Evolutionary conservation across 2,797 vertebrate species (phyloP), one percentile per base, ranked within the genome.

Genomic region (Lindbergichthys nudifrons): DNA sequence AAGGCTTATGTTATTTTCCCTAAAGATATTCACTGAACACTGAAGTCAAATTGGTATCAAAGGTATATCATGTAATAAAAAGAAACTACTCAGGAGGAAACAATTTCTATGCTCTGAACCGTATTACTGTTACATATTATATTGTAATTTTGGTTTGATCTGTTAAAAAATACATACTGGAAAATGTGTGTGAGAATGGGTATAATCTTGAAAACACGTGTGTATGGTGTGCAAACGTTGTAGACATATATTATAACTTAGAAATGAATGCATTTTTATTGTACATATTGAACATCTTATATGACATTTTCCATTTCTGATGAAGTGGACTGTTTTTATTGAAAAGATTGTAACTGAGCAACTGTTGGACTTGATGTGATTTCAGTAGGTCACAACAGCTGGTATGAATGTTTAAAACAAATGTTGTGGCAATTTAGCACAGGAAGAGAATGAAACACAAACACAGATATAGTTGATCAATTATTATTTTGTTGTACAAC

Each of bases 221-320:
- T 14, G 45, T 47, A 19, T 47, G 4, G 54, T 63, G 45, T 71
- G 26, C 26, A 6, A 54, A 51, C 3, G 30, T 32, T 60, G 4
- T 70, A 30, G 13, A 21, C 8, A 12, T 15, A 3, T 32, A 3
- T 16, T 42, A 0, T 3, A 54, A 59, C n/a, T 19, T 70, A 6
- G 66, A 8, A 14, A 41, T 65, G 46, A 26, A 32, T 46, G 6
- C 62, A 8, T 47, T 0, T 60, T 7, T 47, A n/a, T 54, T 79
- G 18, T 80, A 75, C 57, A 76, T 66, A 50, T 70, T 70, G 63
- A 80, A 62, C 46, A 1, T 41, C 6, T 2, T n/a, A n/a, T n/a
- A n/a, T n/a, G n/a, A n/a, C n/a, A n/a, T n/a, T n/a, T n/a, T 64
- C 9, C 16, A n/a, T n/a, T n/a, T n/a, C 48, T 26, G 6, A 51